Conservation (phyloP, 1,140 invertebrate species). For the Dreissena polymorpha region DNA sequence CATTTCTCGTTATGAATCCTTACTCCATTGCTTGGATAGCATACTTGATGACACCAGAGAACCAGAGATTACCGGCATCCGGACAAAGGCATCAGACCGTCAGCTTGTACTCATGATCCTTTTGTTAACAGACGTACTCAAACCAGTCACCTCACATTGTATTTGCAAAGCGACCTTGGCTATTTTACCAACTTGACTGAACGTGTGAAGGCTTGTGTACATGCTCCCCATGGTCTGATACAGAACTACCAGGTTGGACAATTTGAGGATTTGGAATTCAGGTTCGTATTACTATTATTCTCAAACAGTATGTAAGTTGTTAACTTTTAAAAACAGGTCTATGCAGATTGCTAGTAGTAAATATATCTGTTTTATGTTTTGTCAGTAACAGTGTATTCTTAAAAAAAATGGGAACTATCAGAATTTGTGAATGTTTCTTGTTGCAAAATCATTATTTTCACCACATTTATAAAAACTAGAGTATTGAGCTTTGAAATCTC, state of each 20-base stretch:
- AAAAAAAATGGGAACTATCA: too few relatives aligned
- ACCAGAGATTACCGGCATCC: neutral
- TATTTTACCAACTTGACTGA: conserved; percentile 18
- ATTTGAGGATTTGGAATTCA: conserved; percentile 11
- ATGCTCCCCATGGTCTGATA: conserved; percentile 8
- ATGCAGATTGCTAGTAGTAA: too few relatives aligned
- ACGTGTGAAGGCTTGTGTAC: conserved; percentile 18
- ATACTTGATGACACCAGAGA: conserved; percentile 42
- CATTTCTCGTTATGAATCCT: conserved; percentile 15
- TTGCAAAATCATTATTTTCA: too few relatives aligned
- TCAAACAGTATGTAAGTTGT: too few relatives aligned
- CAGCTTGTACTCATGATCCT: conserved; percentile 6
- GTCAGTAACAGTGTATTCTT: too few relatives aligned
- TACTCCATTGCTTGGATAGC: conserved; percentile 31
- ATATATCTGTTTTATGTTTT: too few relatives aligned
- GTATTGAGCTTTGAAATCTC: too few relatives aligned
- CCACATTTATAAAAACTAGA: too few relatives aligned
- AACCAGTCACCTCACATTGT: conserved; percentile 24
- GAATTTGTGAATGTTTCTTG: too few relatives aligned
- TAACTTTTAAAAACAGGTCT: too few relatives aligned
- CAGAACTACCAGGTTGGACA: neutral
- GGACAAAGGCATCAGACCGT: neutral
- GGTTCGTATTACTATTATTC: too few relatives aligned
- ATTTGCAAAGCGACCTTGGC: conserved; percentile 14
- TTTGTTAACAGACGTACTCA: conserved; percentile 29